phyloP scores from a whole-genome alignment of 2,888 invertebrate genomes.

The Hesperia comma region DNA sequence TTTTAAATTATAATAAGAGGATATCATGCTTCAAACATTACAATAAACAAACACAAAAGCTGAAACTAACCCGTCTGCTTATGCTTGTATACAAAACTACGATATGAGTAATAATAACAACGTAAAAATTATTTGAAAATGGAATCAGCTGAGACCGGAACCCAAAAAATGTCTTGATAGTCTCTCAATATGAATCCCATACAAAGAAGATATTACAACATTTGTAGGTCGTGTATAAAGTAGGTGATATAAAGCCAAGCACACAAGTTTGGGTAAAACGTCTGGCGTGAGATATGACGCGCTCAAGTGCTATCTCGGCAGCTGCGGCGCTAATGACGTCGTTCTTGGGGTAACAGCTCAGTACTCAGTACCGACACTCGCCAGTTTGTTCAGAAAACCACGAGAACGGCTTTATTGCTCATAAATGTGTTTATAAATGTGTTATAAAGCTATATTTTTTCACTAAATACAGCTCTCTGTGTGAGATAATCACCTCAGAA shows the following conservation, averaged over 20 bases:
- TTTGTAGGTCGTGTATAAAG: neutral
- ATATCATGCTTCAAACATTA: too few species aligned
- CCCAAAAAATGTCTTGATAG: neutral
- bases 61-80: neutral
- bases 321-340: conserved; percentile 42
- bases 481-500: too few species aligned
- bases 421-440: neutral
- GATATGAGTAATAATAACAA: too few species aligned
- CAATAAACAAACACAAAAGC: neutral
- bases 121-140: too few species aligned
- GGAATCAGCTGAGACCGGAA: neutral
- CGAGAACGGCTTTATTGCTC: neutral
- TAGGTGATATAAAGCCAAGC: neutral
- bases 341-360: conserved; percentile 1
- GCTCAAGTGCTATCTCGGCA: conserved; percentile 52
- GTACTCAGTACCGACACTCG: neutral
- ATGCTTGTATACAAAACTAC: too few species aligned
- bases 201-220: neutral
- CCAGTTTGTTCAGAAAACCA: neutral
- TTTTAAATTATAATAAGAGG: conserved; percentile 5
- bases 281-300: conserved; percentile 51
- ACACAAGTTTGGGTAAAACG: conserved; percentile 6
- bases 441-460: neutral
- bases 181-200: neutral
- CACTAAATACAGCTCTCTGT: too few species aligned